Evolutionary conservation across 2,797 vertebrate species (phyloP).

Genomic region (Onychomys arenicola): DNA sequence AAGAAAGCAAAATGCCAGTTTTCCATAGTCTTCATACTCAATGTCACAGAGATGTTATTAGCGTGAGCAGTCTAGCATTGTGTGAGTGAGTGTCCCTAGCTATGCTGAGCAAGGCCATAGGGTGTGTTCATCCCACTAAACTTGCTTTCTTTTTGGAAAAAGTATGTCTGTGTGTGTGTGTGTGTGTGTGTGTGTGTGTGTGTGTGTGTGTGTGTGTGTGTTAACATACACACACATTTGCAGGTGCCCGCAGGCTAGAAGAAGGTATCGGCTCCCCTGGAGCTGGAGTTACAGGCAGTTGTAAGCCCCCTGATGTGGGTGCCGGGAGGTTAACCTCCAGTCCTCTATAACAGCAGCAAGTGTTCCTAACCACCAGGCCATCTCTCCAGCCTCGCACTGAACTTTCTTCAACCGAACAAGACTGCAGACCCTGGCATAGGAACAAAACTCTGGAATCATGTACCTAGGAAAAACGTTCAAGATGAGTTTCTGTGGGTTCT

Average conservation of each 20-base stretch:
- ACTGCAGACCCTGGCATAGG: background rate
- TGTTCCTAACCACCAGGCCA: background rate
- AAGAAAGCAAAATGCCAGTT: background rate
- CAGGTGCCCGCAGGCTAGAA: background rate
- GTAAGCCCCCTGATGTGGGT: no score
- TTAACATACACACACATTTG: background rate
- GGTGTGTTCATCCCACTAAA: background rate
- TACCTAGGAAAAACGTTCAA: background rate
- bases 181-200: background rate
- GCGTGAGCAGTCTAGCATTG: background rate
- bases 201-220: no score
- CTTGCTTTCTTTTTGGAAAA: background rate
- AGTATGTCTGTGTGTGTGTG: background rate
- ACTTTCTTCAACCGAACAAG: background rate
- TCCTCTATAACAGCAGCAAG: background rate
- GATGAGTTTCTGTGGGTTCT: constrained; percentile 1
- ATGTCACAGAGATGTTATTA: background rate
- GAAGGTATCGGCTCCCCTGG: background rate
- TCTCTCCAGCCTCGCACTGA: background rate
- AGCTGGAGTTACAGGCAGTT: background rate
- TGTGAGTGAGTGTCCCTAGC: background rate
- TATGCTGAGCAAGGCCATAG: background rate
- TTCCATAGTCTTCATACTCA: background rate
- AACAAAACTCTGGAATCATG: background rate
- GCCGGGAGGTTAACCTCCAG: no score